Evolutionary conservation across 1,140 invertebrate species (phyloP).

Genomic region (Calosoma granatense): DNA sequence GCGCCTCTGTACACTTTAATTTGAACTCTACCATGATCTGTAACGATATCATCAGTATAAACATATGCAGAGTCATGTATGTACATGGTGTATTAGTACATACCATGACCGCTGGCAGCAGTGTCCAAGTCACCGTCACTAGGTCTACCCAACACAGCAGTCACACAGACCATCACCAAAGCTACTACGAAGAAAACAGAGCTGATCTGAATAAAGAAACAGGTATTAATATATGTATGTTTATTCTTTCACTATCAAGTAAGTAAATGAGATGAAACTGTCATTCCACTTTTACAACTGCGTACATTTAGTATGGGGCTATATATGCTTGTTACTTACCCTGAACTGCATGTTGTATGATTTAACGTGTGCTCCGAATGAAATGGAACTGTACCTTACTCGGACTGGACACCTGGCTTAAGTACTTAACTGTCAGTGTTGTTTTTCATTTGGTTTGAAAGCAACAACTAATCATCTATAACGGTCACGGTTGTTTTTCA

Average conservation of each 20-base stretch:
- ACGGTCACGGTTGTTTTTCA: conserved; percentile 6
- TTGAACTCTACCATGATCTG: conserved; percentile 47
- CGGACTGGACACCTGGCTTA: background rate
- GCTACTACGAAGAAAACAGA: background rate
- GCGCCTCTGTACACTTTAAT: conserved; percentile 62
- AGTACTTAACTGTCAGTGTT: background rate
- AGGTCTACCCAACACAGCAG: background rate
- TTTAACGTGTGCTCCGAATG: background rate
- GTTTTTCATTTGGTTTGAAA: background rate
- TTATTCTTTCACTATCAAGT: background rate
- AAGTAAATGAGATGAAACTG: background rate
- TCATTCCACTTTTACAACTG: background rate
- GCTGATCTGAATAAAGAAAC: background rate
- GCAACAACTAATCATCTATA: background rate
- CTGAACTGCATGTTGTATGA: background rate
- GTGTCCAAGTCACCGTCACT: background rate
- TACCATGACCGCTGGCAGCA: conserved; percentile 9
- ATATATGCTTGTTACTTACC: conserved; percentile 1
- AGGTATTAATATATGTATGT: too few relatives aligned
- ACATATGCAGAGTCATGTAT: too few relatives aligned
- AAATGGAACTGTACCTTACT: background rate
- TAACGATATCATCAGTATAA: too few relatives aligned
- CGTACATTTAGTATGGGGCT: too few relatives aligned
- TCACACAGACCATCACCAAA: background rate
- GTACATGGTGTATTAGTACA: background rate